Base-by-base conservation (phyloP, 2,797 vertebrate genomes). In the Enteromius thamalakanensis region DNA sequence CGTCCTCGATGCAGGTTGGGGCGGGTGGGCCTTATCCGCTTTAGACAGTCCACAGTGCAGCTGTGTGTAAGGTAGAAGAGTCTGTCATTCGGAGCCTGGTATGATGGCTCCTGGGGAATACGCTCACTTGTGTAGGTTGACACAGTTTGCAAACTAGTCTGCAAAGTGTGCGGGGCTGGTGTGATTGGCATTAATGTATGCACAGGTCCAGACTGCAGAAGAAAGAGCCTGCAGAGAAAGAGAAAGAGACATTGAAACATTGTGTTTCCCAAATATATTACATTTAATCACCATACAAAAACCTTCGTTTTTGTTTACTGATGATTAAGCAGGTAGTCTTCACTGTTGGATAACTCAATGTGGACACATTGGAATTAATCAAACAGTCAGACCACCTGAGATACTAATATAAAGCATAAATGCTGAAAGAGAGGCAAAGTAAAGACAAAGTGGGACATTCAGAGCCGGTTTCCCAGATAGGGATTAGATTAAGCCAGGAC, bases 21-120 rank as follows among this genome's bases (percentile, higher is more conserved):
- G 8, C 89, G 90, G 1, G 90, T 3, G 0, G 96, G 96, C 2
- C 97, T 93, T 51, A 98, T 89, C 0, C 97, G 95, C 0, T 96
- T 95, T 80, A 99, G 93, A 90, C 98, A 99, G 0, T 93, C 87
- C 0, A 91, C 92, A 89, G 94, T 96, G 92, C 98, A 99, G 14
- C 89, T 88, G 67, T 99, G 98, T 0, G 93, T 90, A 79, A 98
- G 92, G 91, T 98, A 99, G 94, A 99, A 98, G 72, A 98, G 96
- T 8, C 97, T 96, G 89, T 99, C 97, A 1, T 95, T 94, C 0
- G 98, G 97, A 23, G 98, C 98, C 0, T 96, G 95, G 92, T 99
- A 99, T 0, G 96, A 93, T 0, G 95, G 94, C 87, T 99, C 97
- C 9, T 88, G 93, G 3, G 97, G 97, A 29, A 97, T 89, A 0